Percentiles rank a stretch among this genome's conserved stretches.
phyloP scores from a whole-genome alignment of 1,140 invertebrate genomes.

The Hylyphantes graminicola region DNA sequence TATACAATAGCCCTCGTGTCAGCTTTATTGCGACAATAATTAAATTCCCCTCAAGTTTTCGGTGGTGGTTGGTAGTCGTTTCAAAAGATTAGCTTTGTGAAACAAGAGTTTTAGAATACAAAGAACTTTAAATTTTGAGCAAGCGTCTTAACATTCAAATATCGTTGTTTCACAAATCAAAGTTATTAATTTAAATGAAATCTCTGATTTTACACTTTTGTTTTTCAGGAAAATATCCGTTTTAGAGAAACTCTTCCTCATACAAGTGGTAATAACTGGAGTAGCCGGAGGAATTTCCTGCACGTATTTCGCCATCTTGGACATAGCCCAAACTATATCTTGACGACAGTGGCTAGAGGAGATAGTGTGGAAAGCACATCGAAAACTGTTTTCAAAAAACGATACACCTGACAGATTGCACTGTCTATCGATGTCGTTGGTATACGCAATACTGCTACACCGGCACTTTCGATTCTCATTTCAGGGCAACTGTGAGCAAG shows the following conservation, averaged over 20 bases:
- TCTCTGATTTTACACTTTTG: background rate
- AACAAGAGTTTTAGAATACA: background rate
- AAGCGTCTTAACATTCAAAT: background rate
- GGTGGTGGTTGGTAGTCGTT: background rate
- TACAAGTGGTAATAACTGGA: conserved; percentile 15
- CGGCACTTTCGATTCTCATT: too few species aligned
- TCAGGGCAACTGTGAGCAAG: too few species aligned
- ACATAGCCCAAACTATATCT: conserved; percentile 13
- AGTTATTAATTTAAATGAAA: too few species aligned
- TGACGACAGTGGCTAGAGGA: too few species aligned
- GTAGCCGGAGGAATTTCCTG: conserved; percentile 24
- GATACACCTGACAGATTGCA: too few species aligned
- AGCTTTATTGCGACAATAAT: too few species aligned
- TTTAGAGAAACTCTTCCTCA: conserved; percentile 16
- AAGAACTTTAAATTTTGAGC: background rate
- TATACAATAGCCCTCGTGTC: too few species aligned
- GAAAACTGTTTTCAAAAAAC: too few species aligned
- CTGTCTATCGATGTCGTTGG: too few species aligned
- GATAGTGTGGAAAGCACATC: too few species aligned
- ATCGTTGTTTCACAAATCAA: background rate
- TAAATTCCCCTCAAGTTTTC: background rate
- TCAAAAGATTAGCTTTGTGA: background rate
- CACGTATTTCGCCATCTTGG: conserved; percentile 24
- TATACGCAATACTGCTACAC: too few species aligned
- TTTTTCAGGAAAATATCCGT: conserved; percentile 11